A percentile compares a stretch with the other conserved stretches of the same genome.
These are phyloP conservation scores for Drosophila barbarae DNA, from an alignment of 2,888 invertebrate genomes.

Conservation along the genomic window DNA sequence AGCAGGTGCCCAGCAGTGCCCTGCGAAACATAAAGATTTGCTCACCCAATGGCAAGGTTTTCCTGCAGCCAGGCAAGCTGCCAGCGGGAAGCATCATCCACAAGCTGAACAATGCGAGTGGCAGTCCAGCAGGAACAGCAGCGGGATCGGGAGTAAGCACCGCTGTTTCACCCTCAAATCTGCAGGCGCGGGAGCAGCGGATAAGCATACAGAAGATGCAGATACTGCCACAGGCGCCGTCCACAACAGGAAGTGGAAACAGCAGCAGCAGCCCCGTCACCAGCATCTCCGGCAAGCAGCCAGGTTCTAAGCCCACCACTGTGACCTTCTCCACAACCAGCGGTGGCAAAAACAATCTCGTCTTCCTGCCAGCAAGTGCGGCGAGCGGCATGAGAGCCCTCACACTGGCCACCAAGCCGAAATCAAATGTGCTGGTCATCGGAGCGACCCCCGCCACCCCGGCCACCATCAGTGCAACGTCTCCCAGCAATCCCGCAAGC, in stretches of 20 bases:
- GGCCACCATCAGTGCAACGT: constrained; percentile 21
- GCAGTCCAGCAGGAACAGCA: not conserved
- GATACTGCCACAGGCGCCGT: constrained; percentile 72
- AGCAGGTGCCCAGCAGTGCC: constrained; percentile 73
- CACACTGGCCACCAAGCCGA: constrained; percentile 55
- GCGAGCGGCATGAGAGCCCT: constrained; percentile 64
- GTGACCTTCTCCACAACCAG: constrained; percentile 53
- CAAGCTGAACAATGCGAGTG: constrained; percentile 48
- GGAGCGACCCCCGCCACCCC: constrained; percentile 47
- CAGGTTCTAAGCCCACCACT: constrained; percentile 51
- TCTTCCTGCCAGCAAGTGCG: constrained; percentile 74
- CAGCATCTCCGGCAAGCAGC: constrained; percentile 48
- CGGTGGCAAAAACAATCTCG: constrained; percentile 76
- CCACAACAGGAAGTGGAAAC: constrained; percentile 23
- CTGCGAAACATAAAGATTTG: constrained; percentile 77
- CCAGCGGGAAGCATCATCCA: constrained; percentile 60
- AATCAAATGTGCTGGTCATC: constrained; percentile 73
- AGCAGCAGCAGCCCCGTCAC: constrained; percentile 17
- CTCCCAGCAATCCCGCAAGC: constrained; percentile 16
- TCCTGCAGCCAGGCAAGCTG: constrained; percentile 75
- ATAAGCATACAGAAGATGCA: constrained; percentile 79
- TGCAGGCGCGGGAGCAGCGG: constrained; percentile 61
- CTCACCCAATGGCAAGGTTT: constrained; percentile 78
- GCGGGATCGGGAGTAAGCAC: constrained; percentile 16
- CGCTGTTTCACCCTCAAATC: constrained; percentile 43